A percentile compares a stretch with the other conserved stretches of the same genome.
These are phyloP conservation scores for Hemichromis elongatus DNA, from an alignment of 2,113 vertebrate species.

Conservation along the genomic window DNA sequence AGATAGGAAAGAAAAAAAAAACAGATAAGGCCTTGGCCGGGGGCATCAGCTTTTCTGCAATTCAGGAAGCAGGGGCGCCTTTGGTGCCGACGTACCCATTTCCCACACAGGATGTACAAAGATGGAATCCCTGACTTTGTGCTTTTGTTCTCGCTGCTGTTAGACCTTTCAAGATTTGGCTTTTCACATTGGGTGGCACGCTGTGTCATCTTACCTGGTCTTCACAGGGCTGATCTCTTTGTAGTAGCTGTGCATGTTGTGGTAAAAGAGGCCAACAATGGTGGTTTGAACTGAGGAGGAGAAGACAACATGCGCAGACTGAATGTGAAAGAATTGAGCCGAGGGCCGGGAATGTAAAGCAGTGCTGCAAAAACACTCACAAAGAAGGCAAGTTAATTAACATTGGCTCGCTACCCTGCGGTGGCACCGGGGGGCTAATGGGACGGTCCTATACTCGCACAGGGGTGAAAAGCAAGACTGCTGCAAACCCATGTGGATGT, in stretches of 20 bases:
- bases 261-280: constrained; percentile 90
- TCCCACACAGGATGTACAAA: constrained; percentile 30
- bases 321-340: neutral
- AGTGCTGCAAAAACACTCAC: constrained; percentile 42
- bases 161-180: neutral
- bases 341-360: constrained; percentile 55
- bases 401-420: constrained; percentile 27
- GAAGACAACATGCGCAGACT: neutral
- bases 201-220: constrained; percentile 78
- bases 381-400: constrained; percentile 69
- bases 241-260: constrained; percentile 84
- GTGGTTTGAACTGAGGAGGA: constrained; percentile 81
- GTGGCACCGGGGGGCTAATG: constrained; percentile 56
- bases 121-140: neutral
- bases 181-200: neutral
- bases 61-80: constrained; percentile 43
- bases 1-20: constrained; percentile 28
- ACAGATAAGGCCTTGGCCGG: constrained; percentile 57
- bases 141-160: neutral
- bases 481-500: constrained; percentile 1
- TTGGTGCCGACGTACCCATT: neutral
- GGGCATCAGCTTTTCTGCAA: constrained; percentile 10
- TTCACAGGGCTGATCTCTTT: constrained; percentile 77
- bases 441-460: constrained; percentile 46
- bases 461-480: constrained; percentile 37